A percentile compares a stretch with the other conserved stretches of the same genome.
Evolutionary conservation across 2,888 invertebrate genomes (phyloP).

Genomic region (Trichogramma evanescens): DNA sequence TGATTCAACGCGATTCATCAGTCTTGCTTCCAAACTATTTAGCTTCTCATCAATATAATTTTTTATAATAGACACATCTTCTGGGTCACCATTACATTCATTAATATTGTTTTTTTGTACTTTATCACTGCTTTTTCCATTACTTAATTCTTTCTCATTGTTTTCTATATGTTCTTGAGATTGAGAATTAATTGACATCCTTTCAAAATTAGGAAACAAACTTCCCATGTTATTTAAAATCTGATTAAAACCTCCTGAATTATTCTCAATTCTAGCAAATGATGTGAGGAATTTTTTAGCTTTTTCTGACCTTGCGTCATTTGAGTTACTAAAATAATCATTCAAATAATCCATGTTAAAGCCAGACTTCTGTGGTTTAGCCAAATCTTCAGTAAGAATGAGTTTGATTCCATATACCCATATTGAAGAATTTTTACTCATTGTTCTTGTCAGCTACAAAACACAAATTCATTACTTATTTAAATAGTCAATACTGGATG

Average conservation of each 20-base stretch:
- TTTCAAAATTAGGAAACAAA: too few relatives aligned
- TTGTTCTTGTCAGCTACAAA: conserved; percentile 43
- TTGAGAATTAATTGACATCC: conserved; percentile 2
- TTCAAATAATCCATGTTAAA: conserved; percentile 34
- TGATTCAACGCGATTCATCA: conserved; percentile 36
- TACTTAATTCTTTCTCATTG: conserved; percentile 1
- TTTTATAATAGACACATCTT: conserved; percentile 24
- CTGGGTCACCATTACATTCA: conserved; percentile 1
- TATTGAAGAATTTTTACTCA: conserved; percentile 35
- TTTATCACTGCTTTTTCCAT: not conserved
- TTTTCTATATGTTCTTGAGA: conserved; percentile 3
- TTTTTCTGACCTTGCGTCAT: conserved; percentile 18
- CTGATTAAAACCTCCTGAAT: not conserved
- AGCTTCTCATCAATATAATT: conserved; percentile 41
- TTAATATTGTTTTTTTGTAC: conserved; percentile 1
- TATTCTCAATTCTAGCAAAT: conserved; percentile 15
- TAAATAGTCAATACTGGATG: not conserved
- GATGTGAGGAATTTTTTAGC: conserved; percentile 23
- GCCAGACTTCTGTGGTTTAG: conserved; percentile 18
- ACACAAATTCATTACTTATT: conserved; percentile 8
- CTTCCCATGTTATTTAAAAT: too few relatives aligned
- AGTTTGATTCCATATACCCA: conserved; percentile 47
- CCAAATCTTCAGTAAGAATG: conserved; percentile 30
- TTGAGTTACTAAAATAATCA: conserved; percentile 27
- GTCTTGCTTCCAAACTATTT: conserved; percentile 36